These are phyloP conservation scores for Mellilla xanthometata DNA, from an alignment of 2,888 invertebrate genomes.

Conservation along the genomic window DNA sequence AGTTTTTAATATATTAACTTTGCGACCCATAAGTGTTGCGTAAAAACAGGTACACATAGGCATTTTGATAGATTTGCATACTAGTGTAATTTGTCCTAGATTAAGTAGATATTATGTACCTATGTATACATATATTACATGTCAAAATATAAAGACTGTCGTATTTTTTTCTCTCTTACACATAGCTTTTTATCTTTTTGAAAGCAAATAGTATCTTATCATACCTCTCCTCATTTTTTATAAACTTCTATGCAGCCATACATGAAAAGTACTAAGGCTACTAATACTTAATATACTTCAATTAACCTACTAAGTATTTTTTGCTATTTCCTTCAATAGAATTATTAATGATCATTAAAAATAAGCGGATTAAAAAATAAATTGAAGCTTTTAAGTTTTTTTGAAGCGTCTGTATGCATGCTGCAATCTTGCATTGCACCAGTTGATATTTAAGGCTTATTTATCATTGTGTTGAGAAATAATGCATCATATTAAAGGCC, in stretches of 20 bases:
- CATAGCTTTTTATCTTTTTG: too few relatives aligned
- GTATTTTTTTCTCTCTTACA: too few relatives aligned
- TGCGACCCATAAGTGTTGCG: conserved; percentile 17
- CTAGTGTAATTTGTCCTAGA: background rate
- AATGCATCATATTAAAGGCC: background rate
- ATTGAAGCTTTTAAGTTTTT: conserved; percentile 23
- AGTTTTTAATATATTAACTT: conserved; percentile 8
- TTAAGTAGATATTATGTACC: too few relatives aligned
- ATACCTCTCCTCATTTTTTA: too few relatives aligned
- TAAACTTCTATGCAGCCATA: too few relatives aligned
- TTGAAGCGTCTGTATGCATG: conserved; percentile 21
- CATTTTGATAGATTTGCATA: conserved; percentile 22
- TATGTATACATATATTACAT: too few relatives aligned
- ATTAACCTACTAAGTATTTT: conserved; percentile 18
- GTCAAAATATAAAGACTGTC: too few relatives aligned
- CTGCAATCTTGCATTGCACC: conserved; percentile 20
- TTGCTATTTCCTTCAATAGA: conserved; percentile 19
- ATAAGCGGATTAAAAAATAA: conserved; percentile 26
- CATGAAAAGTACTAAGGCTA: too few relatives aligned
- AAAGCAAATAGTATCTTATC: too few relatives aligned
- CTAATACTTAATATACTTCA: too few relatives aligned
- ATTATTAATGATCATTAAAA: conserved; percentile 29
- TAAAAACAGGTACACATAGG: conserved; percentile 14
- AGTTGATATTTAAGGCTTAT: conserved; percentile 13
- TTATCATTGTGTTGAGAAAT: conserved; percentile 5